Evolutionary conservation across 2,797 vertebrate species (phyloP), one percentile per base, ranked within the genome.

Genomic region (Pangasius sanitwongsei): DNA sequence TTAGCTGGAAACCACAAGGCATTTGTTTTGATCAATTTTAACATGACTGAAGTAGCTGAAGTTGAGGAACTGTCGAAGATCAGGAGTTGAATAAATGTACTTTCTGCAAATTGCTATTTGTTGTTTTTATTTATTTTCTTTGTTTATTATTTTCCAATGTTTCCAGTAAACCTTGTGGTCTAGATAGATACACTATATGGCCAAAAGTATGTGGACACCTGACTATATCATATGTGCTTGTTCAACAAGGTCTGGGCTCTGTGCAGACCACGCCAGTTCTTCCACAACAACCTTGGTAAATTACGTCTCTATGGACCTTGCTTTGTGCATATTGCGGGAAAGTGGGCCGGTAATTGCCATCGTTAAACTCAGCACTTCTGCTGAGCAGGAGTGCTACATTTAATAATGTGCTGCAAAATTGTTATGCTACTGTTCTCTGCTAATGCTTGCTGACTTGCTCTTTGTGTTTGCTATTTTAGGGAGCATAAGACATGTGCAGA

Each of bases 391-490:
- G 92, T 31, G 31, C 92, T 95, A 94, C 93, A 93, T 93, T 91
- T 93, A 77, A 93, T 96, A 95, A 96, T 95, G 94, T 95, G 91
- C 94, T 95, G 94, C 95, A 94, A 94, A 95, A 95, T 95, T 86
- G 87, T 89, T 82, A 77, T 81, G 63, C 65, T 13, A 53, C 9
- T 37, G 18, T 72, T 87, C 75, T 85, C 15, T 86, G 78, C 77
- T 85, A 48, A 70, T 69, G 16, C 50, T 86, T 65, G 85, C 89
- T 91, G 70, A 81, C 89, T 88, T 77, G 65, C 81, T 87, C 80
- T 83, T 63, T 65, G 72, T 59, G 48, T 78, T 86, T n/a, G 2
- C 34, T 48, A 80, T 86, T 88, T 83, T 69, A 74, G 77, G 65
- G 37, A 13, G 31, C 59, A 85, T 74, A 69, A 57, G 83, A 85